Conservation (phyloP, 2,888 invertebrate species). For the Neoaliturus tenellus region DNA sequence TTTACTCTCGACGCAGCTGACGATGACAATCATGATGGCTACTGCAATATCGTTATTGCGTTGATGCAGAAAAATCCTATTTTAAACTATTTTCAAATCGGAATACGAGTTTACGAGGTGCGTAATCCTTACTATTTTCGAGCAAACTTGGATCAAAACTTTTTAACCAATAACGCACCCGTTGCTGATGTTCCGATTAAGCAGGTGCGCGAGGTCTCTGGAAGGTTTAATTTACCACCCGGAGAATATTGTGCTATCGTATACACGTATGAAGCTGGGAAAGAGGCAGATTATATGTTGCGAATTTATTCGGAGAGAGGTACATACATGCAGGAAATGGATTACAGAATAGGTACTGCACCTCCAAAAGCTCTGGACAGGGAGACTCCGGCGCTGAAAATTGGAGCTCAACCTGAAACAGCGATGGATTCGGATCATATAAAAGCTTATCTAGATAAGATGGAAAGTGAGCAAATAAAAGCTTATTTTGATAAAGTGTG, state of each 20-base stretch:
- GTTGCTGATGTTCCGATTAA: neutral
- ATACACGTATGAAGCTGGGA: neutral
- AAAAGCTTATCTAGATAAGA: no score
- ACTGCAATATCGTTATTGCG: neutral
- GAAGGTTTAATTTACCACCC: neutral
- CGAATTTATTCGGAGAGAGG: neutral
- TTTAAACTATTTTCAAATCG: neutral
- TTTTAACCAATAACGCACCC: neutral
- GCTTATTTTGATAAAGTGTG: neutral
- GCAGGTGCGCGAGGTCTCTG: neutral
- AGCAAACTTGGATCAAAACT: neutral
- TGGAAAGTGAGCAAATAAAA: neutral
- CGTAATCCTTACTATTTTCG: neutral
- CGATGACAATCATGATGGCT: neutral
- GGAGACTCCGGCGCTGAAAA: neutral
- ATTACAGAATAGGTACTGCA: neutral
- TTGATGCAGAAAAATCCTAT: neutral
- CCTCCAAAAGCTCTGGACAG: neutral
- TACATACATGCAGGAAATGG: neutral
- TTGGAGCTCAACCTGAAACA: no score
- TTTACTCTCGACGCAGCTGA: neutral
- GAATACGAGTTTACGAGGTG: neutral
- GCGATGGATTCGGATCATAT: no score
- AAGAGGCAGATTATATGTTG: neutral
- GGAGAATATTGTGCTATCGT: neutral